These are phyloP conservation scores for Fabriciana adippe DNA, from an alignment of 2,888 invertebrate genomes.

Conservation along the genomic window DNA sequence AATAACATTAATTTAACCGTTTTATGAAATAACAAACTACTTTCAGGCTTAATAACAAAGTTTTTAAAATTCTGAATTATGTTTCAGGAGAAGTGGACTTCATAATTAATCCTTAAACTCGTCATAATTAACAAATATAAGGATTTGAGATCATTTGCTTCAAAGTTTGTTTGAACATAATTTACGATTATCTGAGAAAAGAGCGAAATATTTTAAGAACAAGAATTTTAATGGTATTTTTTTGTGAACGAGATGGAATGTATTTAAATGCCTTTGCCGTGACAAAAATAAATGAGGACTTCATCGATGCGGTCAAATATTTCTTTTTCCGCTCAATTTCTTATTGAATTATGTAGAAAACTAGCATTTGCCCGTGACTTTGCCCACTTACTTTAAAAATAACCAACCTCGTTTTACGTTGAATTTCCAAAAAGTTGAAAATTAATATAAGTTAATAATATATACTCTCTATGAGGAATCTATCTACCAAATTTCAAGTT, in stretches of 20 bases:
- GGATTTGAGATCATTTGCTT: conserved; percentile 21
- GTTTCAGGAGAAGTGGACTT: not conserved
- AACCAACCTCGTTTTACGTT: too few relatives aligned
- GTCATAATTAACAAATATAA: conserved; percentile 21
- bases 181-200: conserved; percentile 24
- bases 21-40: too few relatives aligned
- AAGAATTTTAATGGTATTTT: conserved; percentile 38
- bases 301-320: conserved; percentile 20
- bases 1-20: too few relatives aligned
- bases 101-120: conserved; percentile 10
- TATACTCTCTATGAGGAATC: too few relatives aligned
- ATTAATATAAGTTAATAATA: too few relatives aligned
- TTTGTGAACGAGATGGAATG: conserved; percentile 17
- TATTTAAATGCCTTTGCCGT: conserved; percentile 26
- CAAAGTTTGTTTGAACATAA: conserved; percentile 22
- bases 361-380: too few relatives aligned
- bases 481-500: too few relatives aligned
- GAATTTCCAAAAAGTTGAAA: too few relatives aligned
- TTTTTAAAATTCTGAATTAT: not conserved
- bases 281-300: conserved; percentile 29
- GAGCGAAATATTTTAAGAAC: conserved; percentile 11
- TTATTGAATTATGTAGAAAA: not conserved
- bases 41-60: too few relatives aligned
- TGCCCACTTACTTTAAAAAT: not conserved
- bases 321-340: not conserved